These are phyloP conservation scores for Tachyglossus aculeatus DNA, from an alignment of 2,797 vertebrate species.

Conservation along the genomic window DNA sequence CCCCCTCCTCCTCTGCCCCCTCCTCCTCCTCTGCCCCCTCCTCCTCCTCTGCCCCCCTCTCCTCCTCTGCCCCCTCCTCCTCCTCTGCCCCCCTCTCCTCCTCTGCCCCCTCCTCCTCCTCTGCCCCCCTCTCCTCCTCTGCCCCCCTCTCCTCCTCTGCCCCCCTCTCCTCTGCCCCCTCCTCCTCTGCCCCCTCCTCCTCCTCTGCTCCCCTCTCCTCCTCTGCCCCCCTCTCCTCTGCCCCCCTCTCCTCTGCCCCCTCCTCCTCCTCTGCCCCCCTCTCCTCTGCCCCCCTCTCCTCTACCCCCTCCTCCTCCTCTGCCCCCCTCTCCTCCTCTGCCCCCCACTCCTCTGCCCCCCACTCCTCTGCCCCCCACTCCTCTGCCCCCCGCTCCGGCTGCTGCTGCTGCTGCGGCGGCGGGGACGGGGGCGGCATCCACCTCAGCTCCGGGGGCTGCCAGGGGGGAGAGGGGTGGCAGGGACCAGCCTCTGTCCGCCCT, in stretches of 20 bases:
- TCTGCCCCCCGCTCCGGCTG: no score
- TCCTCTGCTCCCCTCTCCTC: neutral
- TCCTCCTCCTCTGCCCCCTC: neutral
- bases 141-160: conserved; percentile 40
- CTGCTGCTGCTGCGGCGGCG: no score
- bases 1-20: neutral
- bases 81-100: no score
- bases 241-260: neutral
- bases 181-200: neutral
- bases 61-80: no score
- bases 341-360: neutral
- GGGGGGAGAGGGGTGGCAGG: neutral
- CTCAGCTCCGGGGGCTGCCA: no score
- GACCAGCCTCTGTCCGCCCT: no score
- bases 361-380: no score
- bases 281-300: neutral
- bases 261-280: neutral
- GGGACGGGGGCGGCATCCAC: no score
- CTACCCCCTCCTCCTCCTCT: neutral
- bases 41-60: neutral
- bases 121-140: conserved; percentile 57
- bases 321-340: neutral
- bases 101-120: neutral
- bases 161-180: neutral
- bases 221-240: neutral